Percentiles rank a stretch among this genome's conserved stretches.
Conservation (phyloP, 1,140 invertebrate species). For the Dreissena rostriformis region DNA sequence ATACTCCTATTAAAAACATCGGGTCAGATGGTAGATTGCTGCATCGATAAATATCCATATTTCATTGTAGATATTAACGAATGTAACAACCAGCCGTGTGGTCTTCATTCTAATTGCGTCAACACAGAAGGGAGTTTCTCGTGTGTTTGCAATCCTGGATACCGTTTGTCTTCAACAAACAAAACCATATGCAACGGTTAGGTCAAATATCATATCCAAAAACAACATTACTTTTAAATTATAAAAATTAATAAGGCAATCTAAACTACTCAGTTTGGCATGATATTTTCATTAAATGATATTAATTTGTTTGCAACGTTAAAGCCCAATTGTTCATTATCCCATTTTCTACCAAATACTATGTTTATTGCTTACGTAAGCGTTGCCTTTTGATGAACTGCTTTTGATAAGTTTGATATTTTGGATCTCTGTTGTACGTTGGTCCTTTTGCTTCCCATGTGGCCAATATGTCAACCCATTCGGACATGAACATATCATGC, state of each 20-base stretch:
- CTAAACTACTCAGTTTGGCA: background rate
- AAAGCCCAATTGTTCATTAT: background rate
- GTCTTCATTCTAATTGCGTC: background rate
- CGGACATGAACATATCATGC: too few relatives aligned
- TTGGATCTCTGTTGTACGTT: too few relatives aligned
- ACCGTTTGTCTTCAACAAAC: background rate
- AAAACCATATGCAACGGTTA: background rate
- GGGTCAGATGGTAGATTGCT: background rate
- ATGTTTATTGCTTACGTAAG: too few relatives aligned
- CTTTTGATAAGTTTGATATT: too few relatives aligned
- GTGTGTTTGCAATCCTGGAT: constrained; percentile 14
- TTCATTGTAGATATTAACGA: constrained; percentile 25
- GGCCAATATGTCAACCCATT: too few relatives aligned
- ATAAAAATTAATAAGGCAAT: background rate
- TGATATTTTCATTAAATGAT: background rate
- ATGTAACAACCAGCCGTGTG: background rate
- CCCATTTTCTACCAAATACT: too few relatives aligned
- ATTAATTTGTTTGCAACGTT: background rate
- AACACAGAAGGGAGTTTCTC: constrained; percentile 20
- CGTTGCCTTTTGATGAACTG: too few relatives aligned
- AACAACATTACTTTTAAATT: background rate
- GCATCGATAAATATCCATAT: background rate
- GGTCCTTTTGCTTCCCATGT: too few relatives aligned
- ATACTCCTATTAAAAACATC: background rate
- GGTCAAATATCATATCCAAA: background rate